These are phyloP conservation scores for Mesoligia furuncula DNA, from an alignment of 2,888 invertebrate genomes.

Conservation along the genomic window DNA sequence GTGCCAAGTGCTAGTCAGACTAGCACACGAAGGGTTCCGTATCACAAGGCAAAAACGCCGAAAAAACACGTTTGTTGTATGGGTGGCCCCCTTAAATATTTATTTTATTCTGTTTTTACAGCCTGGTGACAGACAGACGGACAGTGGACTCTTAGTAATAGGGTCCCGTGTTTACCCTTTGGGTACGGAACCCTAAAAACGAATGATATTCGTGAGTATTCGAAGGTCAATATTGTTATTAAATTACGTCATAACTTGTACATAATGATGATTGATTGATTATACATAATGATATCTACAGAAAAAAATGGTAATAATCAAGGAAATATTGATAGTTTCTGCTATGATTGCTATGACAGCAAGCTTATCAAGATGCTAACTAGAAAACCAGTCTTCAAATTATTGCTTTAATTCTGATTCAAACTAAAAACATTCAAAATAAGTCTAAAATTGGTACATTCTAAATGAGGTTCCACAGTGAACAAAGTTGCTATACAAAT, in stretches of 20 bases:
- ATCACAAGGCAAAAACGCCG: too few species aligned
- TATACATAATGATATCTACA: background rate
- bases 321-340: background rate
- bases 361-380: background rate
- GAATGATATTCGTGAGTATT: background rate
- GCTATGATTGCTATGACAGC: background rate
- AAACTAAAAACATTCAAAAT: background rate
- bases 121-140: too few species aligned
- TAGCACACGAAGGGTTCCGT: too few species aligned
- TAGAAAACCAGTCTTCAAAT: background rate
- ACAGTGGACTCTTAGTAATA: too few species aligned
- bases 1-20: too few species aligned
- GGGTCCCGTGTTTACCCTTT: too few species aligned
- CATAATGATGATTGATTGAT: background rate
- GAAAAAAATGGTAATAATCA: background rate
- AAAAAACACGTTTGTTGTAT: too few species aligned
- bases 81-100: too few species aligned
- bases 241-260: background rate
- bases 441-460: background rate
- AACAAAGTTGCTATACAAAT: background rate
- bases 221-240: slow-evolving; percentile 16
- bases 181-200: too few species aligned
- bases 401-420: background rate
- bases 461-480: background rate
- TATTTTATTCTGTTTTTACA: too few species aligned